Percentiles rank a stretch among this genome's conserved stretches.
phyloP scores from a whole-genome alignment of 1,140 invertebrate species.

The Stegodyphus mimosarum region DNA sequence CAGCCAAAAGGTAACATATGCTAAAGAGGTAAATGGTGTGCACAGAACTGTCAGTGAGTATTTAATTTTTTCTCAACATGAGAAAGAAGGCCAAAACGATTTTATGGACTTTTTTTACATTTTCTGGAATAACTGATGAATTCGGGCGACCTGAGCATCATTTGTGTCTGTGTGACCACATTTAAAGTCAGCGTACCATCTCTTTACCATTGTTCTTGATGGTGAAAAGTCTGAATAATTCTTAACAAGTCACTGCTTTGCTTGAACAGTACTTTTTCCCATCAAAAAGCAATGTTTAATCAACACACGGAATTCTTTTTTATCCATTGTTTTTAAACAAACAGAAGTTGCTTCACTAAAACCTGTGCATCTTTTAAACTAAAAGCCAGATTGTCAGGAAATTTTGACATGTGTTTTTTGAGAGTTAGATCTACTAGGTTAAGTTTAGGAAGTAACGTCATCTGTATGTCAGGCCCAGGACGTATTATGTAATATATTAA shows the following conservation, averaged over 20 bases:
- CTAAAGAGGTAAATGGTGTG: too few species aligned
- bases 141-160: too few species aligned
- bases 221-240: not conserved
- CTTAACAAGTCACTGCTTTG: not conserved
- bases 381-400: conserved; percentile 10
- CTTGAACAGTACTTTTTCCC: not conserved
- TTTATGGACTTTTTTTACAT: too few species aligned
- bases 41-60: too few species aligned
- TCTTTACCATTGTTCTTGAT: not conserved
- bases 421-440: not conserved
- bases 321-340: conserved; percentile 8
- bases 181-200: not conserved
- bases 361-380: conserved; percentile 8
- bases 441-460: not conserved
- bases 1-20: too few species aligned
- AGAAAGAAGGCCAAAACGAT: too few species aligned
- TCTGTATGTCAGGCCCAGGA: too few species aligned
- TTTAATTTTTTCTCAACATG: too few species aligned
- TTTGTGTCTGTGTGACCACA: not conserved
- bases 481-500: too few species aligned
- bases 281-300: not conserved
- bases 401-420: conserved; percentile 6
- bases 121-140: too few species aligned
- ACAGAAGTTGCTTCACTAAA: conserved; percentile 13
- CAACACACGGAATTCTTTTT: not conserved